Base-by-base conservation (phyloP, 2,113 vertebrate genomes). In the Corydoras sp. region DNA sequence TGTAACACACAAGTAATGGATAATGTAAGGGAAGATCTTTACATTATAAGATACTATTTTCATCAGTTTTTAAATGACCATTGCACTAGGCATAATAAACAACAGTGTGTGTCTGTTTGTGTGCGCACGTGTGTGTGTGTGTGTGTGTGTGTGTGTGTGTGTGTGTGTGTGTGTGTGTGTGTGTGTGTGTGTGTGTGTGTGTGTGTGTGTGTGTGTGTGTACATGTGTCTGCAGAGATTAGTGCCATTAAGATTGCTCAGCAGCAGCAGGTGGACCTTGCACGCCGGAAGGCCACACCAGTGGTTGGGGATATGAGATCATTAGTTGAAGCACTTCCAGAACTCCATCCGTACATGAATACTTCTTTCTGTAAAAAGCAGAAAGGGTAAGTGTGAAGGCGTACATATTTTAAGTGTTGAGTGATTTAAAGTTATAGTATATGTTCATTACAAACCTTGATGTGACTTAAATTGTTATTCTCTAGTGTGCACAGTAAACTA, bases 241-340 rank as follows among this genome's bases (percentile, higher is more conserved):
- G 90, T 76, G 85, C 82, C 32, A 89, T 97, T 62, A 93, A 92
- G 76, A 81, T 89, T 59, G 89, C 89, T 0, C 89, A 88, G 65
- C 89, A 89, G 86, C 86, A 88, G 77, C 87, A 88, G 81, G 86
- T 83, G 68, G 94, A 88, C 0, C 86, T 88, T 72, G 90, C 72
- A 0, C 91, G 83, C 65, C 78, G 93, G 63, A 89, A 83, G 72
- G 90, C 92, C 68, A 93, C 85, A 0, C 92, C 87, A 0, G 89
- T 97, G 51, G 93, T 97, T 64, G 95, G 95, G 2, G 95, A 98
- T 84, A 85, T 98, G 89, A 89, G 88, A 74, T 89, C 91, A 0
- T 78, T 98, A 77, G 85, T 88, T 65, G 94, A 97, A 3, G 95
- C 95, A 66, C 84, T 98, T 0, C 94, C 95, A 0, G 91, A 94